Evolutionary conservation across 1,140 invertebrate genomes (phyloP), one percentile per base, ranked within the genome.

Genomic region (Cheumatopsyche charites): DNA sequence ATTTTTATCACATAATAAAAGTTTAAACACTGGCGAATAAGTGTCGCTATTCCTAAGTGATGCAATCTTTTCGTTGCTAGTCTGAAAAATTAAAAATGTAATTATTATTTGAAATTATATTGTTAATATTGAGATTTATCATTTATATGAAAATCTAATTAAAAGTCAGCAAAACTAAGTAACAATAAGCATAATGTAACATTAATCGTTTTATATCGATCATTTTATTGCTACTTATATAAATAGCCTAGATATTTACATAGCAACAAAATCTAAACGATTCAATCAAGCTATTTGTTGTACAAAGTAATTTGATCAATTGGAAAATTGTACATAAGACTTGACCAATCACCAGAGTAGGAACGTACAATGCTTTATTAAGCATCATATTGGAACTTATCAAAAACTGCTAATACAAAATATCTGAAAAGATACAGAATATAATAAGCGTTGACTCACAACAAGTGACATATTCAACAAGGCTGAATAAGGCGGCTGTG

Each of bases 1-100:
- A 41, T 78, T 79, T 49, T 79, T 73, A 75, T 83, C 81, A 62
- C 80, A 80, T 62, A 85, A 78, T 72, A 85, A 73, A 62, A 84
- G 75, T 67, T 83, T 81, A 49, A 84, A 84, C 47, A 83, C 80
- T 75, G 81, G 79, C 15, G 83, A 85, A 73, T 78, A 85, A 62
- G 79, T 81, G 12, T 76, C 80, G 70, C 79, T 78, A 63, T 80
- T 82, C 72, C 82, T 83, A 58, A 83, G 72, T 76, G 76, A 78
- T 68, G 80, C 79, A 26, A 85, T 75, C 41, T 76, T 74, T 12
- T 84, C 80, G 69, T 76, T 65, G 70, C 79, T 80, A 17, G 81
- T 82, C 83, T 85, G 79, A 41, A 81, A 79, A 77, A 71, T 23
- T n/a, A 61, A 4, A 7, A 15, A 49, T 11, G 15, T 4, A 49